Evolutionary conservation across 1,140 invertebrate genomes (phyloP).

Genomic region (Aricia agestis): DNA sequence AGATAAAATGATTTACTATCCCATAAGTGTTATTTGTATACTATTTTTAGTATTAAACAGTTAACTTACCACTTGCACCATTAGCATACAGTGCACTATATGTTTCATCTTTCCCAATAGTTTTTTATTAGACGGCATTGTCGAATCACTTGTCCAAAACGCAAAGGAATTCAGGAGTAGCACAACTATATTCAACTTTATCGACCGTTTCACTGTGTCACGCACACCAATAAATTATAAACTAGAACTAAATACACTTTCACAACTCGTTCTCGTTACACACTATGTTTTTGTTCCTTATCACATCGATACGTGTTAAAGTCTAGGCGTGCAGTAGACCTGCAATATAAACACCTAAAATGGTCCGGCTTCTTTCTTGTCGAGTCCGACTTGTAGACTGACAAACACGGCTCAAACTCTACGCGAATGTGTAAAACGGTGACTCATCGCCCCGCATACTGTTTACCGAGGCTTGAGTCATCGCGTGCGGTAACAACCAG

Average conservation of each 20-base stretch:
- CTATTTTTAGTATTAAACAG: background rate
- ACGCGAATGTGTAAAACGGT: conserved; percentile 76
- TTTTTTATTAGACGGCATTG: conserved; percentile 70
- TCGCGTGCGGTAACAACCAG: conserved; percentile 56
- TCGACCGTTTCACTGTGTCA: conserved; percentile 70
- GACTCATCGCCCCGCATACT: conserved; percentile 76
- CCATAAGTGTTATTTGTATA: no score
- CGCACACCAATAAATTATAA: conserved; percentile 58
- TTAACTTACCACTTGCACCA: conserved; percentile 65
- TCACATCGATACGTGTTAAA: conserved; percentile 43
- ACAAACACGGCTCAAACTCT: conserved; percentile 73
- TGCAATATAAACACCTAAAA: conserved; percentile 68
- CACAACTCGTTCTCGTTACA: conserved; percentile 56
- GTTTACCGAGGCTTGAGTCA: conserved; percentile 75
- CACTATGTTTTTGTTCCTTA: conserved; percentile 49
- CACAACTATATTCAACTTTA: conserved; percentile 64
- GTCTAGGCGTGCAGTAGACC: conserved; percentile 61
- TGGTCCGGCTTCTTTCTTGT: conserved; percentile 57
- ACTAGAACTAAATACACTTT: conserved; percentile 65
- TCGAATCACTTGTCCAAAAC: conserved; percentile 33
- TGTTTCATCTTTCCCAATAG: conserved; percentile 64
- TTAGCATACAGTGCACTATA: conserved; percentile 65
- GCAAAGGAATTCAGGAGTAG: conserved; percentile 63
- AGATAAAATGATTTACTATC: no score
- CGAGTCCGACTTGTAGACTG: conserved; percentile 70